Evolutionary conservation across 37 sponge, comb jelly and placozoan species (phyloP).

Genomic region (Mnemiopsis leidyi): DNA sequence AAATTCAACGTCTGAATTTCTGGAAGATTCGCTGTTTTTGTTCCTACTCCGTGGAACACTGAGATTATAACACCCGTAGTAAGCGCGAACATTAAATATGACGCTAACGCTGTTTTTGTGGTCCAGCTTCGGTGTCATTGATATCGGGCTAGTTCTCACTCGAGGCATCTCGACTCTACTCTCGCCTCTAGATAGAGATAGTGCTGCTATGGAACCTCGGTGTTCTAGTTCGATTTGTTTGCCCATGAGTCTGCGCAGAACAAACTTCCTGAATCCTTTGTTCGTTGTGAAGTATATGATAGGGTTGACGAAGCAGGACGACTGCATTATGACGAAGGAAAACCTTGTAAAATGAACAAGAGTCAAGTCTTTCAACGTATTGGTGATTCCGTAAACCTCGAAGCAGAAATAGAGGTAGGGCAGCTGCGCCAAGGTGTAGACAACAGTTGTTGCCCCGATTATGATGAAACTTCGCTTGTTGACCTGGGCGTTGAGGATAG

Average conservation of each 20-base stretch:
- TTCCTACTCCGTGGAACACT: background rate
- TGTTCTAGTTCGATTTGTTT: background rate
- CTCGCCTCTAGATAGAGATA: background rate
- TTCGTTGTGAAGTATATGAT: conserved; percentile 53
- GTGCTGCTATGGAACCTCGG: background rate
- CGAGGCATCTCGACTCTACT: background rate
- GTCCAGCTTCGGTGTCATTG: background rate
- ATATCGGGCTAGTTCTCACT: background rate
- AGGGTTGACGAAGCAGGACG: conserved; percentile 60
- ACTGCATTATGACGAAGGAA: conserved; percentile 40
- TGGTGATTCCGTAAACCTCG: conserved; percentile 30
- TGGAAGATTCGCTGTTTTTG: no score
- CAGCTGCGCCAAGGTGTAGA: conserved; percentile 29
- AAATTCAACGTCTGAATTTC: background rate
- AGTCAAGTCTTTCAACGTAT: background rate
- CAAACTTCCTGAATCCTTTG: conserved; percentile 34
- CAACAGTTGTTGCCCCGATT: conserved; percentile 2
- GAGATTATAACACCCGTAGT: background rate
- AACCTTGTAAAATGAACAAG: background rate
- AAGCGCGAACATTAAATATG: background rate
- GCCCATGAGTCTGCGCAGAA: background rate
- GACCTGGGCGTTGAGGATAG: background rate
- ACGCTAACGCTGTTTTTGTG: background rate
- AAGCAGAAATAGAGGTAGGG: conserved; percentile 46
- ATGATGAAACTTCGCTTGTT: conserved; percentile 36